Percentiles rank a stretch among this genome's conserved stretches.
Conservation (phyloP, 1,140 invertebrate species). For the Muscidifurax raptorellus region DNA sequence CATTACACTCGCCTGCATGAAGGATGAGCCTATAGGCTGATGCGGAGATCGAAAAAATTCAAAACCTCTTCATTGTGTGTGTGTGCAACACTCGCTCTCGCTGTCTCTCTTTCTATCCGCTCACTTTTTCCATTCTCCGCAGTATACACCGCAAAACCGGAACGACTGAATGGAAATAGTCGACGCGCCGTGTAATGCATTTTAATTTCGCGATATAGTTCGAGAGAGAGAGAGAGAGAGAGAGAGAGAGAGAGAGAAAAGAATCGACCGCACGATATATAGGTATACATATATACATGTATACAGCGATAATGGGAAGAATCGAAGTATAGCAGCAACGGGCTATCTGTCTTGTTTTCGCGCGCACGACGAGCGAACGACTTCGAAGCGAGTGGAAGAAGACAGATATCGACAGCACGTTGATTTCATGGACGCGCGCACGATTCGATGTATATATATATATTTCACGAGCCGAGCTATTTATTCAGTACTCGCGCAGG, state of each 20-base stretch:
- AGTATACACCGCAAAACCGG: not conserved
- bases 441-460: not conserved
- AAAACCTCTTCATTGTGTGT: not conserved
- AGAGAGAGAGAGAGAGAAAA: not conserved
- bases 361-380: constrained; percentile 6
- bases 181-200: not conserved
- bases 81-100: not conserved
- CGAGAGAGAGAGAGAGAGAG: not conserved
- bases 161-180: not conserved
- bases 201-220: not conserved
- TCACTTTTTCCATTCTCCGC: not conserved
- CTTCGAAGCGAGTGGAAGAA: constrained; percentile 16
- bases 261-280: not conserved
- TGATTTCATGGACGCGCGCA: constrained; percentile 27
- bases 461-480: not conserved
- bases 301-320: constrained; percentile 20
- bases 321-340: not conserved
- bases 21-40: not conserved
- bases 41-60: not conserved
- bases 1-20: not conserved
- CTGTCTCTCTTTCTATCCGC: not conserved
- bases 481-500: not conserved
- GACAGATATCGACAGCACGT: constrained; percentile 39
- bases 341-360: constrained; percentile 28
- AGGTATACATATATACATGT: too few relatives aligned